phyloP scores from a whole-genome alignment of 2,888 invertebrate species.

The Lasioglossum marginatum region DNA sequence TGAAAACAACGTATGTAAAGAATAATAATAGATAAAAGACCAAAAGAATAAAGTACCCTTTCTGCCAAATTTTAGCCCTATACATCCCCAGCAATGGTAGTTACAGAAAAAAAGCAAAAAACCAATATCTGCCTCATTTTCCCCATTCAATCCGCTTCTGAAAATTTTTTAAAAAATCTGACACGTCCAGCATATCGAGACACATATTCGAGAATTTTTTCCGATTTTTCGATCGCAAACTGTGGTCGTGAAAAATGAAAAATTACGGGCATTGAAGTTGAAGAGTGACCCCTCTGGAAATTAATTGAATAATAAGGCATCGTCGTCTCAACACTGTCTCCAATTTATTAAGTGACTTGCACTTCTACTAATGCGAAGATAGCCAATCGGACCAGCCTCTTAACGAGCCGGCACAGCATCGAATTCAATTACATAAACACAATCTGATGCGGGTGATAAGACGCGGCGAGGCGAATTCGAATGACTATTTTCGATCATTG shows the following conservation, averaged over 20 bases:
- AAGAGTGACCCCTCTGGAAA: background rate
- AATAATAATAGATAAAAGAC: no score
- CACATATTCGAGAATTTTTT: background rate
- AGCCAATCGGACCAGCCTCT: background rate
- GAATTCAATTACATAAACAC: background rate
- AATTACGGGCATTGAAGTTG: background rate
- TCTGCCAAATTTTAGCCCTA: no score
- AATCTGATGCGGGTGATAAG: background rate
- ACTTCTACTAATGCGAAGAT: background rate
- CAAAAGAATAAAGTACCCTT: no score
- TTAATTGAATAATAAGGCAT: background rate
- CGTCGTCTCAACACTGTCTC: background rate
- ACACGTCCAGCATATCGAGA: background rate
- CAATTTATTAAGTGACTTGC: background rate
- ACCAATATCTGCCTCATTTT: background rate
- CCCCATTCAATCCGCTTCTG: background rate
- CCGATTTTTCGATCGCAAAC: background rate
- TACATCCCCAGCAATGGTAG: background rate
- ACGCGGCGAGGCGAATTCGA: background rate
- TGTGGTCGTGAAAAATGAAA: background rate
- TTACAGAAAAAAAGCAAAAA: background rate
- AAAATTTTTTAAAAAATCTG: background rate
- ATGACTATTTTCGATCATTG: background rate
- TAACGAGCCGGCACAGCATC: background rate
- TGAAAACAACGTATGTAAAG: no score